phyloP scores from a whole-genome alignment of 2,888 invertebrate genomes.

The Dryomyza anilis region DNA sequence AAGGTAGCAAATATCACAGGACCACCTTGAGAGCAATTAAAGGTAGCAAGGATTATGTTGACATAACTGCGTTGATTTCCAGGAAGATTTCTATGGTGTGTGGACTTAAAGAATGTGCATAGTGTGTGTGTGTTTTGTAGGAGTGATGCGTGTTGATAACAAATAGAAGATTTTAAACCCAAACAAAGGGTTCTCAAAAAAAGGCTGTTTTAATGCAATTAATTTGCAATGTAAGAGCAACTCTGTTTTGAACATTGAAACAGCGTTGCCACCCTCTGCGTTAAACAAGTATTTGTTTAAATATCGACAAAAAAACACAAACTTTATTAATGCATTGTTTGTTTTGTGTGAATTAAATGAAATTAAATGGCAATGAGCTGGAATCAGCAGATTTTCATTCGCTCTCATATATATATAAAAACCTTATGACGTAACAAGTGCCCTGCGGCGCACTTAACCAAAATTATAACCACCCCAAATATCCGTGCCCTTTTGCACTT shows the following conservation, averaged over 20 bases:
- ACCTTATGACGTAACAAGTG: constrained; percentile 30
- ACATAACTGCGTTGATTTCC: too few species aligned
- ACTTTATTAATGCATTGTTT: constrained; percentile 43
- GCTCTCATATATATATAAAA: background rate
- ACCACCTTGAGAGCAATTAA: constrained; percentile 45
- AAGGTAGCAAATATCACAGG: constrained; percentile 12
- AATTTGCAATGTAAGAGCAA: background rate
- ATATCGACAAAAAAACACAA: background rate
- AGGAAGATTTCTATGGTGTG: background rate
- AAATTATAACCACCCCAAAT: constrained; percentile 18
- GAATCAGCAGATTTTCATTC: constrained; percentile 61
- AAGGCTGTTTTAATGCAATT: background rate
- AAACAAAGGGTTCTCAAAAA: background rate
- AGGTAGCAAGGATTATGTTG: constrained; percentile 20
- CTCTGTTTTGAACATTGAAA: background rate
- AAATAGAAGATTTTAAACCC: background rate
- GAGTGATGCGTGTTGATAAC: background rate
- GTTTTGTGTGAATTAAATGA: constrained; percentile 57
- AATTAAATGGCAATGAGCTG: constrained; percentile 62
- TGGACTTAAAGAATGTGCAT: background rate
- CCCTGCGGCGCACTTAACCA: constrained; percentile 33
- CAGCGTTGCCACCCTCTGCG: background rate
- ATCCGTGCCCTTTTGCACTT: too few species aligned
- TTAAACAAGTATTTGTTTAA: background rate
- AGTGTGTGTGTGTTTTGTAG: background rate